Conservation (phyloP, 37 sponge, comb jelly and placozoan genomes). For the Petrosia ficiformis region DNA sequence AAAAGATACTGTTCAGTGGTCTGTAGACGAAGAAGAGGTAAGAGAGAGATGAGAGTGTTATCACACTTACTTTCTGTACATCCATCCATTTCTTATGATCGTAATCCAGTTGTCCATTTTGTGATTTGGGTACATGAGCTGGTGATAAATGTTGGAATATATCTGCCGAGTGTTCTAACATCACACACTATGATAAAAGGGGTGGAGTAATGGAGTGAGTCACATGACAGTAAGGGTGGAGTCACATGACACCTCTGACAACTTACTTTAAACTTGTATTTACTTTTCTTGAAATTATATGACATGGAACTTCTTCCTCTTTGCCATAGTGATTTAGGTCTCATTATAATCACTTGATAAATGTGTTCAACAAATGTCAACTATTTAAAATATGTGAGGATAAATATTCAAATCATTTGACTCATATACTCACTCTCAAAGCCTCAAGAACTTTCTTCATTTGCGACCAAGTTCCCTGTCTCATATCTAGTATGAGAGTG, state of each 20-base stretch:
- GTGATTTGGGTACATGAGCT: constrained; percentile 20
- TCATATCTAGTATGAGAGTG: constrained; percentile 49
- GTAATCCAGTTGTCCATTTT: constrained; percentile 17
- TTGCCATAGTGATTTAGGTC: constrained; percentile 62
- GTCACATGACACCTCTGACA: neutral
- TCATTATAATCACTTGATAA: constrained; percentile 45
- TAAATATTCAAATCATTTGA: neutral
- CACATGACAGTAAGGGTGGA: neutral
- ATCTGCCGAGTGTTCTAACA: constrained; percentile 41
- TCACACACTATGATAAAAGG: neutral
- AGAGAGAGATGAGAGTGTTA: neutral
- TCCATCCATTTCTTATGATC: constrained; percentile 38
- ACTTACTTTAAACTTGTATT: constrained; percentile 56
- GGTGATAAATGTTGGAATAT: constrained; percentile 40
- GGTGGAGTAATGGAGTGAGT: neutral
- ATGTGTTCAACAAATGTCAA: constrained; percentile 63
- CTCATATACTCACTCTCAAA: constrained; percentile 28
- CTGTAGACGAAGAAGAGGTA: constrained; percentile 10
- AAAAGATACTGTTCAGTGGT: constrained; percentile 21
- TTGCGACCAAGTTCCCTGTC: constrained; percentile 21
- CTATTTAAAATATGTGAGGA: neutral
- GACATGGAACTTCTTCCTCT: constrained; percentile 13
- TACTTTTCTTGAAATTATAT: constrained; percentile 34
- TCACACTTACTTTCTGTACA: constrained; percentile 30
- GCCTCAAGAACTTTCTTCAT: constrained; percentile 41